phyloP scores from a whole-genome alignment of 2,888 invertebrate genomes.

The Clanis bilineata region DNA sequence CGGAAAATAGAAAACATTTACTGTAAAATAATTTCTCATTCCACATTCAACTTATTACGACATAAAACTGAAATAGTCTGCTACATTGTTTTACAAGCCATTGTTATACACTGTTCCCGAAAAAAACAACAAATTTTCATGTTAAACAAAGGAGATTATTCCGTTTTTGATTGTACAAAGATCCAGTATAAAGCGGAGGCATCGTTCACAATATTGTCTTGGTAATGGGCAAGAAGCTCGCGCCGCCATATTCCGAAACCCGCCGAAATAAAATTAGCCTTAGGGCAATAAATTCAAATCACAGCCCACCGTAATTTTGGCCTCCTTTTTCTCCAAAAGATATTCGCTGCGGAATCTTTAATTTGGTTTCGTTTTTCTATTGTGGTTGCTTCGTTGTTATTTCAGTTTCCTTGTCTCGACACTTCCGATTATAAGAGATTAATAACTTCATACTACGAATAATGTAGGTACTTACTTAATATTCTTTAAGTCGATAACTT shows the following conservation, averaged over 20 bases:
- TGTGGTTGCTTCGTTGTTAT: slow-evolving; percentile 63
- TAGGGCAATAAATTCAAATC: slow-evolving; percentile 79
- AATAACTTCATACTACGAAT: background rate
- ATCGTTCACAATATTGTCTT: slow-evolving; percentile 64
- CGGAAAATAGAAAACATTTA: background rate
- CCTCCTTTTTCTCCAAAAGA: slow-evolving; percentile 71
- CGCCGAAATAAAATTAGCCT: slow-evolving; percentile 75
- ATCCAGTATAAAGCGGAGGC: slow-evolving; percentile 44
- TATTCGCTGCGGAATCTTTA: slow-evolving; percentile 73
- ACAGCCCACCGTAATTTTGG: slow-evolving; percentile 71
- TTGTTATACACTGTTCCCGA: slow-evolving; percentile 5
- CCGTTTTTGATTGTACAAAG: slow-evolving; percentile 59
- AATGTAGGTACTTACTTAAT: too few relatives aligned
- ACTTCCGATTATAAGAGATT: slow-evolving; percentile 33
- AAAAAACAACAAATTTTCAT: slow-evolving; percentile 17
- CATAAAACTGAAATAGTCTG: background rate
- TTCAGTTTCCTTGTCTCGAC: slow-evolving; percentile 52
- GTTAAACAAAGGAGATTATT: slow-evolving; percentile 24
- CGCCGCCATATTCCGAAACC: slow-evolving; percentile 50
- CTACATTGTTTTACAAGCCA: slow-evolving; percentile 15
- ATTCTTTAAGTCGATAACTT: too few relatives aligned
- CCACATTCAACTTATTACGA: background rate
- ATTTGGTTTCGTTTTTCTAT: slow-evolving; percentile 74
- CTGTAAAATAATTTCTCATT: background rate
- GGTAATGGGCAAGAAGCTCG: slow-evolving; percentile 54